These are phyloP conservation scores for Haplochromis burtoni DNA, from an alignment of 2,113 vertebrate genomes.

Conservation along the genomic window DNA sequence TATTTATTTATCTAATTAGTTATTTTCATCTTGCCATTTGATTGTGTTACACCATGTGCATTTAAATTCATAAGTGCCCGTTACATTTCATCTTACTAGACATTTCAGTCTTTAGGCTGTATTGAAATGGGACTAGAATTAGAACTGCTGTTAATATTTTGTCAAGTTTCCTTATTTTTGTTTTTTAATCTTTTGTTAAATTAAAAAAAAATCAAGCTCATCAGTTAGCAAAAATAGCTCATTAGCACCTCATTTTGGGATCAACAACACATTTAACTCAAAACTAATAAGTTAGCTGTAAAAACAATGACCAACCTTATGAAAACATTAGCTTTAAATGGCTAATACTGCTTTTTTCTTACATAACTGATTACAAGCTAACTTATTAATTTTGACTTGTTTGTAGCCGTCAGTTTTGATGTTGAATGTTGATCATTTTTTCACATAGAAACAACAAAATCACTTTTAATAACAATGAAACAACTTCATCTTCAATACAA, in stretches of 20 bases:
- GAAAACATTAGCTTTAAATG: not conserved
- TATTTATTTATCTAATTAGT: not conserved
- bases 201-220: not conserved
- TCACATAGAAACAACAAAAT: not conserved
- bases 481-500: not conserved
- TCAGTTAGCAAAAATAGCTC: not conserved
- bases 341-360: not conserved
- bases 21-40: conserved; percentile 1
- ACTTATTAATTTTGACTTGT: not conserved
- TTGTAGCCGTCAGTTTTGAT: not conserved
- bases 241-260: not conserved
- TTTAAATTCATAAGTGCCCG: conserved; percentile 51
- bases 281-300: not conserved
- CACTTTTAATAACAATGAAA: not conserved
- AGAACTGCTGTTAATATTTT: not conserved
- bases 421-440: not conserved
- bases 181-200: not conserved
- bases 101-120: not conserved
- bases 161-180: not conserved
- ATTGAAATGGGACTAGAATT: conserved; percentile 1
- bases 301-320: not conserved
- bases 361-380: not conserved
- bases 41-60: conserved; percentile 52
- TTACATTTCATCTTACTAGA: conserved; percentile 14
- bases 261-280: not conserved